These are phyloP conservation scores for Temnothorax ravouxi DNA, from an alignment of 2,888 invertebrate species.

Conservation along the genomic window DNA sequence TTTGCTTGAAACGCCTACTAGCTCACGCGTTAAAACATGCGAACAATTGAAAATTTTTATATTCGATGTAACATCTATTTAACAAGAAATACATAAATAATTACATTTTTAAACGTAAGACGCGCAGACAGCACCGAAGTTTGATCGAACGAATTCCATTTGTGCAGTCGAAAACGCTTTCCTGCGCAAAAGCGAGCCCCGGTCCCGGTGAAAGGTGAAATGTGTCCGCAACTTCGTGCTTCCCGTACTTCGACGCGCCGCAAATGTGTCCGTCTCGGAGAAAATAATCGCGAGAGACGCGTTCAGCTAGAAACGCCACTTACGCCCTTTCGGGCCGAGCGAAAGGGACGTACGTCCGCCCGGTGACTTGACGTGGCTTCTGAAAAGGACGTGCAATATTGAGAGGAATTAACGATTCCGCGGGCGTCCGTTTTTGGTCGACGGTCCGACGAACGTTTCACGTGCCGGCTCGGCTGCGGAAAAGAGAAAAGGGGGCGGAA, in stretches of 20 bases:
- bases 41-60: not conserved
- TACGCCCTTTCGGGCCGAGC: conserved; percentile 32
- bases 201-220: conserved; percentile 23
- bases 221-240: conserved; percentile 13
- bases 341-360: conserved; percentile 24
- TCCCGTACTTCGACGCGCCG: conserved; percentile 6
- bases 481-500: conserved; percentile 69
- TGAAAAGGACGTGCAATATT: conserved; percentile 81
- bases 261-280: conserved; percentile 52
- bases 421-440: conserved; percentile 74
- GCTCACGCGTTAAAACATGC: not conserved
- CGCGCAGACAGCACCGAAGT: not conserved
- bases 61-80: not conserved
- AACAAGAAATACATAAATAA: not conserved
- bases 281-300: conserved; percentile 50
- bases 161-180: not conserved
- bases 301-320: conserved; percentile 39
- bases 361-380: conserved; percentile 71
- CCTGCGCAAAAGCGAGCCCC: not conserved
- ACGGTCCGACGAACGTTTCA: conserved; percentile 63
- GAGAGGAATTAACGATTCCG: conserved; percentile 84
- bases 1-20: not conserved
- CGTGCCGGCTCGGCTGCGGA: conserved; percentile 66
- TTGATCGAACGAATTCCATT: not conserved
- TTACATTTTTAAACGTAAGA: not conserved